Evolutionary conservation across 2,888 invertebrate species (phyloP).

Genomic region (Branchellion lobata): DNA sequence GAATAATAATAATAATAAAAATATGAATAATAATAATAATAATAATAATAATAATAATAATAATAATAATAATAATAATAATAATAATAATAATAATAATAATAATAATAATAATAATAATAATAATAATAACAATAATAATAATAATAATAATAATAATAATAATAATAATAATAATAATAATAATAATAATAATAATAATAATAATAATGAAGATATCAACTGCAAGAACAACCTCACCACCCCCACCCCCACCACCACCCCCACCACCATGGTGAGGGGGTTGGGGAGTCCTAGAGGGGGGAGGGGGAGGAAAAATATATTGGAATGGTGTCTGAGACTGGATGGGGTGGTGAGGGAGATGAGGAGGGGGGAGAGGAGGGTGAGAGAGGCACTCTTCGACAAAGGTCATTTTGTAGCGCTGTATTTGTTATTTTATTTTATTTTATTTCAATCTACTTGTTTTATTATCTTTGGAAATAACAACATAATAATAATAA

Average conservation of each 20-base stretch:
- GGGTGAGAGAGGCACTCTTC: background rate
- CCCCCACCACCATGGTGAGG: background rate
- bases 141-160: no score
- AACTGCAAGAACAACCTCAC: background rate
- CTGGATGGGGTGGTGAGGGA: background rate
- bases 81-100: no score
- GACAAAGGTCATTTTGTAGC: background rate
- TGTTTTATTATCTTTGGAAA: background rate
- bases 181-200: conserved; percentile 1
- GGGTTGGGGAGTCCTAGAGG: background rate
- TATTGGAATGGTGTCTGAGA: background rate
- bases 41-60: no score
- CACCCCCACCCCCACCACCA: background rate
- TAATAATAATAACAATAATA: no score
- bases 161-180: no score
- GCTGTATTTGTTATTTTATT: background rate
- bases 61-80: no score
- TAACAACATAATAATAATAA: background rate
- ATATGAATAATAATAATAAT: no score
- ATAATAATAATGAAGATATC: conserved; percentile 1
- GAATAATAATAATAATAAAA: no score
- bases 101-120: no score
- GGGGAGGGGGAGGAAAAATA: background rate
- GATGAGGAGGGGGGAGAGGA: background rate
- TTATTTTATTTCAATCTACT: background rate